Percentiles rank a stretch among this genome's conserved stretches.
Conservation (phyloP, 2,797 vertebrate species). For the Limnodromus scolopaceus region DNA sequence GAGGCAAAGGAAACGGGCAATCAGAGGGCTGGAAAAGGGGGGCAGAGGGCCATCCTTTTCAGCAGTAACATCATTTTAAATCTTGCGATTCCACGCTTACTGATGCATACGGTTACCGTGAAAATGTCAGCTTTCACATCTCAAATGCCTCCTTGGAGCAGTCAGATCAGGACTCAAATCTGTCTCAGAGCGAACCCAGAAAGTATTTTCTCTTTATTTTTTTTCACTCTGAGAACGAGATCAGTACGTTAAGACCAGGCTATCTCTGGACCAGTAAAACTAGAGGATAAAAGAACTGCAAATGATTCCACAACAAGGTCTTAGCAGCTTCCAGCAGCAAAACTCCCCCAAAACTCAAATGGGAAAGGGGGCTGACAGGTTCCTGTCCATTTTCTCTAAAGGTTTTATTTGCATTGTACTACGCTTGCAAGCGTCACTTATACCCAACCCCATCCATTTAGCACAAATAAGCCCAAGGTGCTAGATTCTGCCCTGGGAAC, state of each 20-base stretch:
- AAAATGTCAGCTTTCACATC: not conserved
- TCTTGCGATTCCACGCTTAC: not conserved
- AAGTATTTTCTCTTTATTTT: not conserved
- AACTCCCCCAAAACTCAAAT: not conserved
- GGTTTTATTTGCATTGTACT: not conserved
- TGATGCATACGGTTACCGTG: rapidly evolving
- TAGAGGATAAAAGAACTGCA: not conserved
- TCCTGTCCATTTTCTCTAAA: not conserved
- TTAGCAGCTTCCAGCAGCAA: not conserved
- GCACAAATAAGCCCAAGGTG: not conserved
- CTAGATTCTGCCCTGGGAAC: rapidly evolving
- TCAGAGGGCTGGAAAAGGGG: not conserved
- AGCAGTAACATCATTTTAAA: not conserved
- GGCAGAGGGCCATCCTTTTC: not conserved
- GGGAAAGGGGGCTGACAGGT: not conserved
- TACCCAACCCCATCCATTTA: rapidly evolving
- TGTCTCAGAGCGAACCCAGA: not conserved
- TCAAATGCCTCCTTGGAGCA: not conserved
- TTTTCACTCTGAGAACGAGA: not conserved
- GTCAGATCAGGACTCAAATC: not conserved
- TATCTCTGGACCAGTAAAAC: not conserved
- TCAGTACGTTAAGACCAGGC: not conserved
- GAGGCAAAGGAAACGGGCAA: not conserved
- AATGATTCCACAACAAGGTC: not conserved
- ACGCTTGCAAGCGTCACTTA: not conserved